Evolutionary conservation across 2,888 invertebrate genomes (phyloP).

Genomic region (Sinhomidia bicolor): DNA sequence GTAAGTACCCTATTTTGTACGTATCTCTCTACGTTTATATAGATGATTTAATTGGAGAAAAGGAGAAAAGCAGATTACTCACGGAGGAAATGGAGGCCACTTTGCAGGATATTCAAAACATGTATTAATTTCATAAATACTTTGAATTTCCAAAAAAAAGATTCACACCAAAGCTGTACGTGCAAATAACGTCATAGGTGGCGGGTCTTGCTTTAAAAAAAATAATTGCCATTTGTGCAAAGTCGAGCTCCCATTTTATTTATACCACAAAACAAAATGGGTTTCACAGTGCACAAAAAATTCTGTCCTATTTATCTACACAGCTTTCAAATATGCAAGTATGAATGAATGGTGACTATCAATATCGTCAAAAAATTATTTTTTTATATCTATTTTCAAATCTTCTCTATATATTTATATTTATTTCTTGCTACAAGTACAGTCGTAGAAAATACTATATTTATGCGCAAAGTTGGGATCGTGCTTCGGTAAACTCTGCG

Average conservation of each 20-base stretch:
- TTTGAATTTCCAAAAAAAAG: conserved; percentile 37
- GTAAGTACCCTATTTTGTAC: conserved; percentile 7
- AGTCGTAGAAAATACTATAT: not conserved
- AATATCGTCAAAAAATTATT: not conserved
- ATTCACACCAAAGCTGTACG: not conserved
- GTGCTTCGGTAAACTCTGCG: conserved; percentile 13
- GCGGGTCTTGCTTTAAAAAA: not conserved
- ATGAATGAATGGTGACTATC: not conserved
- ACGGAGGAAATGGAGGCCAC: conserved; percentile 99
- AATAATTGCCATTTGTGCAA: not conserved
- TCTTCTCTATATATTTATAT: too few species aligned
- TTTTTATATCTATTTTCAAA: not conserved
- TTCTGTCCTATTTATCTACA: not conserved
- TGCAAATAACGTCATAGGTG: not conserved
- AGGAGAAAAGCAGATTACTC: conserved; percentile 97
- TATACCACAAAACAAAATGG: not conserved
- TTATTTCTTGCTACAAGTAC: not conserved
- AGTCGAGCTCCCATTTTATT: not conserved
- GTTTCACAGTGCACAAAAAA: not conserved
- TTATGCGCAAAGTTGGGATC: conserved; percentile 9
- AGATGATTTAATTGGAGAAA: conserved; percentile 97
- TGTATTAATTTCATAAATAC: conserved; percentile 86
- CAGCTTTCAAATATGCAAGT: not conserved
- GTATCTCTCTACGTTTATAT: conserved; percentile 81
- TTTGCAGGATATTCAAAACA: conserved; percentile 99